Base-by-base conservation (phyloP, 1,140 invertebrate species). In the Eubasilissa regina region DNA sequence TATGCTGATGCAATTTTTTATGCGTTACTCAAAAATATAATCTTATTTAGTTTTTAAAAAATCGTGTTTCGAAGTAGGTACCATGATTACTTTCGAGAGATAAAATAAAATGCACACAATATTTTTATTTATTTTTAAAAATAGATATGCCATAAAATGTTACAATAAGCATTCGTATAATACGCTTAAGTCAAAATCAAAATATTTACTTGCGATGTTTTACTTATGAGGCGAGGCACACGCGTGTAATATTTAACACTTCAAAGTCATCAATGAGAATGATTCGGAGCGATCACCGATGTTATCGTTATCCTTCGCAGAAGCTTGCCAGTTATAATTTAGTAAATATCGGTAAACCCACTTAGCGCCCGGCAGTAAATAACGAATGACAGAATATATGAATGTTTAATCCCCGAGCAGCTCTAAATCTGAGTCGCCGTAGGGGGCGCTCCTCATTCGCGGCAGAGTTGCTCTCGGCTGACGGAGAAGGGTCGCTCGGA, bases 401-500 rank as follows among this genome's bases (percentile, higher is more conserved):
- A 51, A 51, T 51, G 48, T 51, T 51, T 51, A 51, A 51, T 51
- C 48, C 48, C n/a, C 11, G 48, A 51, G 11, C 11, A 12, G 48
- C 48, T 13, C 48, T 51, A 51, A 51, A 51, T 51, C 48, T 35
- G 25, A 35, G 25, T 35, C 25, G 25, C 25, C 25, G 25, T 35
- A 35, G 25, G 25, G n/a, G 25, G 25, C 25, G 25, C 6, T 70
- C 48, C 35, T 17, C 43, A 66, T 66, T 66, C 13, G 13, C 8
- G 15, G 17, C 10, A 70, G 51, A 70, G 15, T 70, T 70, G 13
- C 47, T 21, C 35, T 1, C 62, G 44, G 19, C 66, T 51, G 66
- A 70, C 3, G 66, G 66, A 70, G 10, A 17, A 70, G 66, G 66
- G 66, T 70, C 66, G 51, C 45, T 19, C 19, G 17, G 66, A 48